Conservation (phyloP, 64 coral and sea anemone species). For the Exaiptasia diaphana region DNA sequence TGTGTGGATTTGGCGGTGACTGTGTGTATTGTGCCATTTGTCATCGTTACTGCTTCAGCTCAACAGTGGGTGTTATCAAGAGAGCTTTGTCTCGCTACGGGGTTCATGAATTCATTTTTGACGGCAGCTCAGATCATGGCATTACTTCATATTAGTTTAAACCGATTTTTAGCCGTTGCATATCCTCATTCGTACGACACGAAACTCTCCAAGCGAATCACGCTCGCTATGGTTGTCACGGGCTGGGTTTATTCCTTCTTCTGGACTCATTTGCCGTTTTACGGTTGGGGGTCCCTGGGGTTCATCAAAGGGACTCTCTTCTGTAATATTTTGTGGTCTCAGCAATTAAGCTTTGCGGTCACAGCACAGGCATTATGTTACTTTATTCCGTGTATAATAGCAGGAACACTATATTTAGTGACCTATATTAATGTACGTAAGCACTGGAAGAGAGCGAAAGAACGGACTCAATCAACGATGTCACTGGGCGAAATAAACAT, state of each 20-base stretch:
- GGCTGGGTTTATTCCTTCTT: slow-evolving; percentile 75
- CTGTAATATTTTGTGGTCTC: slow-evolving; percentile 87
- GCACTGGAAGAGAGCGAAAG: slow-evolving; percentile 42
- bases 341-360: slow-evolving; percentile 57
- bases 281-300: slow-evolving; percentile 88
- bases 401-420: slow-evolving; percentile 44
- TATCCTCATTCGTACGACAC: slow-evolving; percentile 81
- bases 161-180: slow-evolving; percentile 73
- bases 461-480: slow-evolving; percentile 33
- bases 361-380: slow-evolving; percentile 71
- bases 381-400: slow-evolving; percentile 64
- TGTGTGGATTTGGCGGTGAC: slow-evolving; percentile 73
- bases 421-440: slow-evolving; percentile 66
- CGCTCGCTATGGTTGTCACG: slow-evolving; percentile 36
- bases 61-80: slow-evolving; percentile 42
- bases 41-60: slow-evolving; percentile 49
- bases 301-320: slow-evolving; percentile 82
- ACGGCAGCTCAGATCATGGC: slow-evolving; percentile 87
- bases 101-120: slow-evolving; percentile 88
- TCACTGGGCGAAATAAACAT: slow-evolving; percentile 6
- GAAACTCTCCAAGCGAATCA: slow-evolving; percentile 54
- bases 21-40: slow-evolving; percentile 79
- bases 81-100: slow-evolving; percentile 54
- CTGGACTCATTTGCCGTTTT: slow-evolving; percentile 84
- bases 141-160: slow-evolving; percentile 85